Conservation (phyloP, 2,797 vertebrate species). For the Morus bassanus region DNA sequence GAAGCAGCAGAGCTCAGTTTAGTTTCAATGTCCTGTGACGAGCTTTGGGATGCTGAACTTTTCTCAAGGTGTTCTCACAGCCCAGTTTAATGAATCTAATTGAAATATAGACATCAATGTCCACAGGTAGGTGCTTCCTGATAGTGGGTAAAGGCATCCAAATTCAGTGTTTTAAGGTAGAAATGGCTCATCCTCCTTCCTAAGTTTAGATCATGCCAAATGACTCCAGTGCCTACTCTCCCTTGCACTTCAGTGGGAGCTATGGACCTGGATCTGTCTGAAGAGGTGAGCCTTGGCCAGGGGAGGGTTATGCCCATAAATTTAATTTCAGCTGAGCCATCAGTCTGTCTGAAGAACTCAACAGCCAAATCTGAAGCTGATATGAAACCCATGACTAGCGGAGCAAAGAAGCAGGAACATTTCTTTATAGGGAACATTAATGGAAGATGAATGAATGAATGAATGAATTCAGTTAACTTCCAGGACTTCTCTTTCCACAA, state of each 20-base stretch:
- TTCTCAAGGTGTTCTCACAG: neutral
- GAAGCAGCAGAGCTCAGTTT: neutral
- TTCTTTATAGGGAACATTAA: neutral
- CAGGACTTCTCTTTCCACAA: neutral
- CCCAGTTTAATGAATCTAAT: neutral
- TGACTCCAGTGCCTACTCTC: neutral
- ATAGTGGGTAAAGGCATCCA: neutral
- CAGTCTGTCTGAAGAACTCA: neutral
- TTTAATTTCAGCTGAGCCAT: neutral
- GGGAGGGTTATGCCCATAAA: neutral
- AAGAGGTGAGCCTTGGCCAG: neutral
- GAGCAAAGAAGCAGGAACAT: neutral
- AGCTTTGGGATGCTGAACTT: neutral
- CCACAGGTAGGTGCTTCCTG: neutral
- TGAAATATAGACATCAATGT: neutral
- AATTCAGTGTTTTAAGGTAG: neutral
- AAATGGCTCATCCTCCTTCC: neutral
- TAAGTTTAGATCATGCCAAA: neutral
- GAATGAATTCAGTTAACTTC: neutral
- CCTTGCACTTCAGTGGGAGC: neutral
- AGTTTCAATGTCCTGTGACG: neutral
- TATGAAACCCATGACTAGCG: neutral
- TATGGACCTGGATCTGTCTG: accelerated
- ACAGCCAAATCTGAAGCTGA: neutral
- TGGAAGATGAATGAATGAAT: too few relatives aligned